Base-by-base conservation (phyloP, 2,888 invertebrate genomes). In the Cistogaster globosa region DNA sequence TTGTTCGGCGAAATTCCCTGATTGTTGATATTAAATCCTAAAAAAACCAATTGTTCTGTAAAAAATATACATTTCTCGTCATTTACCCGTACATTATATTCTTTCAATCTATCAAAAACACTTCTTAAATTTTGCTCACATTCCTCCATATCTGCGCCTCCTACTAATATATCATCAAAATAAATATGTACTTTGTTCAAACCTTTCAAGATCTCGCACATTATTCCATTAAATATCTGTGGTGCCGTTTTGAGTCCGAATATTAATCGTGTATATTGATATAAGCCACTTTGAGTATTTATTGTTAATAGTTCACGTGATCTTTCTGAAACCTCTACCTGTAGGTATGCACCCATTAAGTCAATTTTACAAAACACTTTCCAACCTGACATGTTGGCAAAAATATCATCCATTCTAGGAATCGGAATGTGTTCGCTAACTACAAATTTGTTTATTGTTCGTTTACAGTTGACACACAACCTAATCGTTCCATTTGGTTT, bases 381-480 rank as follows among this genome's bases (percentile, higher is more conserved):
- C 77, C 86, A 84, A 0, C 62, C 78, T 12, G 63, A n/a, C 69
- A 78, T 55, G 42, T 51, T 67, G 8, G 75, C 78, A 57, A 81
- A 75, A 63, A 84, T 86, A 26, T 83, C 83, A 45, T 81, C 81
- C 9, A 81, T 77, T 36, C 69, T 36, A 8, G 72, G 77, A 51
- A 86, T 86, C 1, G 67, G 71, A 63, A n/a, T 51, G 20, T 80
- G 79, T 51, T 86, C 83, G 20, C 62, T 83, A 14, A 58, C 68
- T 26, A 83, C 68, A 69, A 58, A 83, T 48, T 63, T 68, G 12
- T 80, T 81, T 9, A 86, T 60, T 2, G 83, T 86, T 8, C 57
- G 45, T 16, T 75, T 78, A 18, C 84, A 84, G 62, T 86, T 82
- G 0, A 86, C 78, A 38, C 84, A 81, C 14, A 83, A 51, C 12